Evolutionary conservation across 2,797 vertebrate species (phyloP).

Genomic region (Glyptemys insculpta): DNA sequence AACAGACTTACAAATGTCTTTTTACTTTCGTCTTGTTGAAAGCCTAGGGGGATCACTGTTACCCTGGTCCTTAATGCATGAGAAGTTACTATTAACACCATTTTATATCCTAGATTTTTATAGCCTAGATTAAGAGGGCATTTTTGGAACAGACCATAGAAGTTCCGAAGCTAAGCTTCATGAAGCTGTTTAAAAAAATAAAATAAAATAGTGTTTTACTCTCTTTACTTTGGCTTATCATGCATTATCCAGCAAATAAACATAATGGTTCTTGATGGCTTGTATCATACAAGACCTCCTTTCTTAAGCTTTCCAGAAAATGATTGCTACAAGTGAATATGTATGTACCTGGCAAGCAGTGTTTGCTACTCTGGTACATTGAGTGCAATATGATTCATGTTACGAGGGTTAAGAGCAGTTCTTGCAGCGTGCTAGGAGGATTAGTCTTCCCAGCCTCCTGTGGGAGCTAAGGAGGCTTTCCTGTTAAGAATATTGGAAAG

Average conservation of each 20-base stretch:
- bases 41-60: background rate
- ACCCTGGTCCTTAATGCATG: background rate
- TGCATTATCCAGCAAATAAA: background rate
- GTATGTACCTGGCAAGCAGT: background rate
- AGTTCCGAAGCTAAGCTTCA: background rate
- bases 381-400: background rate
- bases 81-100: background rate
- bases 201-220: background rate
- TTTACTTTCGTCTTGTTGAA: background rate
- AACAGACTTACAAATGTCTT: background rate
- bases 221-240: background rate
- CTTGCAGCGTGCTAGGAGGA: background rate
- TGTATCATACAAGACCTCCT: background rate
- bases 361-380: background rate
- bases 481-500: background rate
- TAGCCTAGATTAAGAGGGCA: background rate
- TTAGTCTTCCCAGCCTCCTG: background rate
- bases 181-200: background rate
- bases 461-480: background rate
- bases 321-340: background rate
- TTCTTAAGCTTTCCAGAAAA: background rate
- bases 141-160: background rate
- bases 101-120: background rate
- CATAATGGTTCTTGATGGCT: background rate
- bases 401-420: background rate